These are phyloP conservation scores for Metridium senile DNA, from an alignment of 92 coral and sea anemone genomes.

Conservation along the genomic window DNA sequence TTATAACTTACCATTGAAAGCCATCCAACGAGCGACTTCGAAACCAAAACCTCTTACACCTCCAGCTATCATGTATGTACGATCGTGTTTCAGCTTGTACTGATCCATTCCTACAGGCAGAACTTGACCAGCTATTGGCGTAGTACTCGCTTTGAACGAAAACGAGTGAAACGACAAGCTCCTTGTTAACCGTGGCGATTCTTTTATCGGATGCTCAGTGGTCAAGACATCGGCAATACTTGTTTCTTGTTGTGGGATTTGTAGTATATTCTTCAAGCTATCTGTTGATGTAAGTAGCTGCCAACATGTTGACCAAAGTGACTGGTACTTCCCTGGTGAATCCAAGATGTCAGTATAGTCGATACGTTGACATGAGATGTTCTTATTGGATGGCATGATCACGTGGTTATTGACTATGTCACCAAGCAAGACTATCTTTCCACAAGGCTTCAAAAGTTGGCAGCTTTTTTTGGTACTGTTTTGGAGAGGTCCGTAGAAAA, in stretches of 20 bases:
- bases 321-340: not conserved
- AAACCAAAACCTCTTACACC: conserved; percentile 81
- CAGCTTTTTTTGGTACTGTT: conserved; percentile 35
- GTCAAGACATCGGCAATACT: not conserved
- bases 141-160: not conserved
- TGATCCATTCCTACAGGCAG: conserved; percentile 54
- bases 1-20: conserved; percentile 47
- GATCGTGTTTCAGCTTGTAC: conserved; percentile 50
- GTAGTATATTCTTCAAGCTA: not conserved
- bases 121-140: not conserved
- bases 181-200: not conserved
- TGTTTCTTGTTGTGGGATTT: not conserved
- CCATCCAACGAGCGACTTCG: conserved; percentile 84
- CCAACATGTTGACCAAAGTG: not conserved
- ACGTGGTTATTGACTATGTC: conserved; percentile 13
- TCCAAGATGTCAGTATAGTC: conserved; percentile 5
- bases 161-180: not conserved
- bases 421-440: conserved; percentile 45
- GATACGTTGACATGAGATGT: conserved; percentile 34
- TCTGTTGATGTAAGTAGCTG: not conserved
- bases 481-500: conserved; percentile 39
- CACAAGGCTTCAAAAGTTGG: conserved; percentile 43
- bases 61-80: conserved; percentile 77
- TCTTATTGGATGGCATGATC: conserved; percentile 27
- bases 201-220: not conserved